These are phyloP conservation scores for Octomys mimax DNA, from an alignment of 2,797 vertebrate species.

Conservation along the genomic window DNA sequence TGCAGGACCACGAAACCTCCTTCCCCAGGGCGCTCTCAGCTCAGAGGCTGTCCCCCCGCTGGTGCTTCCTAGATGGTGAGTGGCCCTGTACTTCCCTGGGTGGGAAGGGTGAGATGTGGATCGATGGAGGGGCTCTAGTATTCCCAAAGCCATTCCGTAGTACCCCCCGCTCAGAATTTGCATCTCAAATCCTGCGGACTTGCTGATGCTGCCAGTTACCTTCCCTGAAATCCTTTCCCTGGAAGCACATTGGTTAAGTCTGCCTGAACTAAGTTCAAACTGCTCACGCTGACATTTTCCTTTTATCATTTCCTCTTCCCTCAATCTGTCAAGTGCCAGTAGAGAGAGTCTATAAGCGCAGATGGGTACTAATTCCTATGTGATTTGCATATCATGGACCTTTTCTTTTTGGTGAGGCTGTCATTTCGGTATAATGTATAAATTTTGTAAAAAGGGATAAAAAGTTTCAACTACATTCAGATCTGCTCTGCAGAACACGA, in stretches of 20 bases:
- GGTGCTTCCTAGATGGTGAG: conserved; percentile 99
- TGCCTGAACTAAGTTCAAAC: not conserved
- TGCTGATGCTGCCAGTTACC: not conserved
- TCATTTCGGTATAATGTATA: not conserved
- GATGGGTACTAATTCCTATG: not conserved
- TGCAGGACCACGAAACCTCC: conserved; percentile 90
- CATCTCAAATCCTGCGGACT: not conserved
- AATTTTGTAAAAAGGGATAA: not conserved
- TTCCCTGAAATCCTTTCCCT: not conserved
- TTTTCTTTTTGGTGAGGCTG: not conserved
- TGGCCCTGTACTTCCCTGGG: conserved; percentile 68
- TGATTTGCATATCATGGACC: not conserved
- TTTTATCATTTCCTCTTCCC: not conserved
- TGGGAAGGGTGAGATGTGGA: too few species aligned
- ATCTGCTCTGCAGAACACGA: conserved; percentile 3
- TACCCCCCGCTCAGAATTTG: not conserved
- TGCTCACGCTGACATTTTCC: not conserved
- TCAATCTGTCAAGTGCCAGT: not conserved
- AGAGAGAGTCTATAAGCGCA: not conserved
- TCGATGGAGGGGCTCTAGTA: not conserved
- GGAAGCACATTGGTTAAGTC: not conserved
- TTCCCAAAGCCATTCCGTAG: not conserved
- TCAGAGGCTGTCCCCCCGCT: conserved; percentile 95
- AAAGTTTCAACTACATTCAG: not conserved
- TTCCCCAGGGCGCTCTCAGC: conserved; percentile 93